Evolutionary conservation across 2,113 vertebrate genomes (phyloP).

Genomic region (Neomonachus schauinslandi): DNA sequence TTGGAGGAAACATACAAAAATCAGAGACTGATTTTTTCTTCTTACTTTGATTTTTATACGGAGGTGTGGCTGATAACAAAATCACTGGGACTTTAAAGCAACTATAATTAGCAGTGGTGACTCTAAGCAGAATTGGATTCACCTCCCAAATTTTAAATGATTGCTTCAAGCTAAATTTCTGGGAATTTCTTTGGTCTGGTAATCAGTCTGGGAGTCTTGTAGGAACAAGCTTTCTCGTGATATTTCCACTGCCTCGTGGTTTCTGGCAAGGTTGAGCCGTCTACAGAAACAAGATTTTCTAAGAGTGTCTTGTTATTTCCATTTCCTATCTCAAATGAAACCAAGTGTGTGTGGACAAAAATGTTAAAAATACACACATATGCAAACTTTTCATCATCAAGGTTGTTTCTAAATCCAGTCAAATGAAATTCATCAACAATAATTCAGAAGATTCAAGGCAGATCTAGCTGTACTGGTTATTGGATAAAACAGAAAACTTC

Average conservation of each 20-base stretch:
- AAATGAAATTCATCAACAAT: not conserved
- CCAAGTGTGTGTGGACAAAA: not conserved
- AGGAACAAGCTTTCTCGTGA: constrained; percentile 77
- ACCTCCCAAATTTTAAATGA: constrained; percentile 60
- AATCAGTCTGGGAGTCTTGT: constrained; percentile 71
- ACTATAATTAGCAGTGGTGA: constrained; percentile 69
- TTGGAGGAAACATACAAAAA: constrained; percentile 54
- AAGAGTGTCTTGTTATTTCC: constrained; percentile 73
- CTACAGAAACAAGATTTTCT: constrained; percentile 78
- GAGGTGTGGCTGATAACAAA: constrained; percentile 60
- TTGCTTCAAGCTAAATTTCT: constrained; percentile 73
- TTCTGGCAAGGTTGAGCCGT: constrained; percentile 69
- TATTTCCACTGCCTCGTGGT: constrained; percentile 77
- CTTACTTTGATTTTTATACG: constrained; percentile 33
- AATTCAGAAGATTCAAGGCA: not conserved
- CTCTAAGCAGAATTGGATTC: constrained; percentile 60
- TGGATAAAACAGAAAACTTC: constrained; percentile 35
- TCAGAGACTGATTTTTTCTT: not conserved
- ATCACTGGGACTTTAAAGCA: constrained; percentile 59
- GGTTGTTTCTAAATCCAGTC: constrained; percentile 48
- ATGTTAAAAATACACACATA: constrained; percentile 52
- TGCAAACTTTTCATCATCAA: constrained; percentile 55
- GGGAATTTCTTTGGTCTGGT: constrained; percentile 68
- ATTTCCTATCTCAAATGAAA: constrained; percentile 78
- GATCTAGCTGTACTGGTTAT: not conserved